Evolutionary conservation across 2,888 invertebrate genomes (phyloP).

Genomic region (Deilephila porcellus): DNA sequence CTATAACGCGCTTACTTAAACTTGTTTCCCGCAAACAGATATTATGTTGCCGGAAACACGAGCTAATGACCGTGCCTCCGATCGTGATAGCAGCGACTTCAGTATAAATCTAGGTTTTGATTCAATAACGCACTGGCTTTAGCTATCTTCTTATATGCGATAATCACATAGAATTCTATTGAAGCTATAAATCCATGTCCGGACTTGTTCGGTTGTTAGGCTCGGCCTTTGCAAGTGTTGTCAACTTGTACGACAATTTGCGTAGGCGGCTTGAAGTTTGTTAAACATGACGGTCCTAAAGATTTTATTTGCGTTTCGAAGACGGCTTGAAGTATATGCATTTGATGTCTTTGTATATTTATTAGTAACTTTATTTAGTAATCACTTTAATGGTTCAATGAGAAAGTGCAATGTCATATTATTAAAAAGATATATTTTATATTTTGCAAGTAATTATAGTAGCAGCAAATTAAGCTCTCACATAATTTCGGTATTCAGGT

Average conservation of each 20-base stretch:
- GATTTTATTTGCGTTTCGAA: background rate
- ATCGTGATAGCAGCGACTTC: conserved; percentile 37
- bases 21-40: conserved; percentile 16
- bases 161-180: conserved; percentile 22
- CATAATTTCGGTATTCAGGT: background rate
- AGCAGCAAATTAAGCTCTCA: conserved; percentile 1
- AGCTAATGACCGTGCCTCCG: conserved; percentile 54
- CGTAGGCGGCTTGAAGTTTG: conserved; percentile 12
- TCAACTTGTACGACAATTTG: conserved; percentile 18
- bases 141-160: conserved; percentile 16
- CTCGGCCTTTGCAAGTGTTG: conserved; percentile 29
- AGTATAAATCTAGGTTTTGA: conserved; percentile 43
- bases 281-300: background rate
- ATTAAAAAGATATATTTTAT: background rate
- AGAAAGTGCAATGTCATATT: background rate
- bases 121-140: conserved; percentile 39
- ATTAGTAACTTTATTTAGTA: too few relatives aligned
- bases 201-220: conserved; percentile 25
- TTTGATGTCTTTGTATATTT: too few relatives aligned
- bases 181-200: conserved; percentile 3
- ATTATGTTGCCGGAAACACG: conserved; percentile 43
- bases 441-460: conserved; percentile 3
- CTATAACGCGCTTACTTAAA: conserved; percentile 59
- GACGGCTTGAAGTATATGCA: background rate
- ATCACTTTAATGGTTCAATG: too few relatives aligned